These are phyloP conservation scores for Dinothrombium tinctorium DNA, from an alignment of 1,140 invertebrate species.

Conservation along the genomic window DNA sequence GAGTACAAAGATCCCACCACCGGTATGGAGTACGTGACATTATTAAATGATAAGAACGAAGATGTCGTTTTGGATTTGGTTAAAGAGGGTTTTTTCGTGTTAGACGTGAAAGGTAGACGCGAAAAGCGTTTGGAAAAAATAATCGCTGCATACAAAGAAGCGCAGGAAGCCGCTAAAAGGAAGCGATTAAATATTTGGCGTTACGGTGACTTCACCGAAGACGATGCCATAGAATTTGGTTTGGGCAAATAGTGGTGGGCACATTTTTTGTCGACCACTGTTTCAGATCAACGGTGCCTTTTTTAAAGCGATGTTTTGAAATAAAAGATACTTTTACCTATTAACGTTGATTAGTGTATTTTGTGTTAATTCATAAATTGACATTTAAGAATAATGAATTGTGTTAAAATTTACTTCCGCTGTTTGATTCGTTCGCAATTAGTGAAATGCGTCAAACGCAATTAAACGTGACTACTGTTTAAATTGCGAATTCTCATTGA, in stretches of 20 bases:
- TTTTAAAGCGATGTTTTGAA: too few relatives aligned
- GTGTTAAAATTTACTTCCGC: too few relatives aligned
- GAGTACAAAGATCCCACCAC: constrained; percentile 30
- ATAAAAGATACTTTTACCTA: too few relatives aligned
- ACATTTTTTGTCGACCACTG: too few relatives aligned
- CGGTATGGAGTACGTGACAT: constrained; percentile 33
- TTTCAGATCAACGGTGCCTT: too few relatives aligned
- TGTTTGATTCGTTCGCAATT: too few relatives aligned
- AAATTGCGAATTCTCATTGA: too few relatives aligned
- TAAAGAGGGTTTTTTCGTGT: constrained; percentile 54
- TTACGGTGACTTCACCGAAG: constrained; percentile 85
- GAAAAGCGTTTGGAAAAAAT: constrained; percentile 57
- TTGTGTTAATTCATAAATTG: too few relatives aligned
- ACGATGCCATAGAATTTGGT: constrained; percentile 76
- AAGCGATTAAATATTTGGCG: constrained; percentile 63
- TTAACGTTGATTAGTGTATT: too few relatives aligned
- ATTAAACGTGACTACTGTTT: too few relatives aligned
- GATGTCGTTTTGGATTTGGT: constrained; percentile 66
- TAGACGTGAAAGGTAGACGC: constrained; percentile 37
- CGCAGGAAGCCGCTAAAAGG: constrained; percentile 59
- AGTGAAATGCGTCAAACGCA: too few relatives aligned
- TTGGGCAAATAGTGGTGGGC: background rate
- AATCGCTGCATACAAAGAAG: constrained; percentile 49
- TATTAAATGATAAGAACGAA: constrained; percentile 40
- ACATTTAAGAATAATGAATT: too few relatives aligned